Evolutionary conservation across 1,140 invertebrate genomes (phyloP).

Genomic region (Scaptomyza pallida): DNA sequence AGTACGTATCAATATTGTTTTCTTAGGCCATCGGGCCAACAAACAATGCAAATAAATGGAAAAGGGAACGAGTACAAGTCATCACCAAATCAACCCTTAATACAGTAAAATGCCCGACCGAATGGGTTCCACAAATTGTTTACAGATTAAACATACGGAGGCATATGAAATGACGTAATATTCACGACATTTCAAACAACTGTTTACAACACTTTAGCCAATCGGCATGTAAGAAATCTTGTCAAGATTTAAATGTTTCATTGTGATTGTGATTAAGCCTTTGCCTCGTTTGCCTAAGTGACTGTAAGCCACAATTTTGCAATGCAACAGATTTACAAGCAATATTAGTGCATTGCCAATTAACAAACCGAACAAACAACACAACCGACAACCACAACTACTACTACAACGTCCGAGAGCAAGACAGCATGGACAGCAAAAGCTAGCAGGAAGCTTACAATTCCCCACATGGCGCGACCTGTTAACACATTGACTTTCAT

Average conservation of each 20-base stretch:
- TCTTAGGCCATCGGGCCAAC: conserved; percentile 30
- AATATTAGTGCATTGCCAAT: conserved; percentile 49
- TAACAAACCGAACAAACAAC: conserved; percentile 49
- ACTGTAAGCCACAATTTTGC: background rate
- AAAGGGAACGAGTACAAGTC: conserved; percentile 12
- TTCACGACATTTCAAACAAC: background rate
- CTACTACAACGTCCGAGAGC: conserved; percentile 35
- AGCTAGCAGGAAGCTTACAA: conserved; percentile 3
- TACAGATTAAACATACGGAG: conserved; percentile 5
- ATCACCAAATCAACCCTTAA: conserved; percentile 7
- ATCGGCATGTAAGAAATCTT: no score
- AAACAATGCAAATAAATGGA: conserved; percentile 22
- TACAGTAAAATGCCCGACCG: background rate
- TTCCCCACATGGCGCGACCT: conserved; percentile 4
- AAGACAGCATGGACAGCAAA: conserved; percentile 2
- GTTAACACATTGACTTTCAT: conserved; percentile 65
- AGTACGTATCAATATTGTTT: conserved; percentile 37
- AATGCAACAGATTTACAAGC: conserved; percentile 11
- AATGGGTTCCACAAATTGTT: conserved; percentile 12
- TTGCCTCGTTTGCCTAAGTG: background rate
- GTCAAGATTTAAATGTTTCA: background rate
- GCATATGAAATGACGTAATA: background rate
- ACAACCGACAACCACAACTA: conserved; percentile 14
- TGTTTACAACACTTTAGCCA: no score
- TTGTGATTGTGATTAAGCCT: background rate